Evolutionary conservation across 2,797 vertebrate genomes (phyloP), one percentile per base, ranked within the genome.

Genomic region (Poecilia velifera): DNA sequence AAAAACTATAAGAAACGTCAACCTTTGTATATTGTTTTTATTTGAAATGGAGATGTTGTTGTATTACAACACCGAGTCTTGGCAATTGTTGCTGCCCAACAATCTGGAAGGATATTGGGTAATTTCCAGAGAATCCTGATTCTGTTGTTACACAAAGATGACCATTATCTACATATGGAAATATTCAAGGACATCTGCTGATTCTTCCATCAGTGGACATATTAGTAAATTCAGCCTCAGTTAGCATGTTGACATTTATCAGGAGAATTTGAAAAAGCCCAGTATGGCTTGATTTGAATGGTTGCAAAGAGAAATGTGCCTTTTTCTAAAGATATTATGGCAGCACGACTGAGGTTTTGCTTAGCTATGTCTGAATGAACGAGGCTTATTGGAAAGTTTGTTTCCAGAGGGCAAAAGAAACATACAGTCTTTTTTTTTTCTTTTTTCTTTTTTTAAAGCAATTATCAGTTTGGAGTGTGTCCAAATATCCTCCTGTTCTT

Each of bases 401-500:
- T 31, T 59, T 64, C 6, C 31, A 20, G 7, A 39, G 34, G 34
- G 20, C 49, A 22, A 16, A 36, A 36, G 22, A 66, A 66, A 66
- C 34, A 28, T 31, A n/a, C n/a, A 34, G 28, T 13, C 57, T 36
- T 64, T 18, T 62, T 25, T 41, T 4, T 46, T 47, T 78, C 34
- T 34, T 34, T 34, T 34, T 34, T 34, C 34, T 22, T 34, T 45
- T 46, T 47, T 78, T 51, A 86, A 81, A 86, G 55, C 74, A 72
- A 68, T 87, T 82, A 81, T 41, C 28, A 73, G 84, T 86, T 91
- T 94, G 91, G 94, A 93, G 87, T 90, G 71, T 73, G 85, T 95
- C 91, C 92, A 93, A 86, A 91, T 87, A 90, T 89, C 90, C 93
- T 93, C 83, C 86, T 87, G 84, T 80, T 89, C 78, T 81, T 87